Evolutionary conservation across 2,113 vertebrate species (phyloP).

Genomic region (Anolis carolinensis): DNA sequence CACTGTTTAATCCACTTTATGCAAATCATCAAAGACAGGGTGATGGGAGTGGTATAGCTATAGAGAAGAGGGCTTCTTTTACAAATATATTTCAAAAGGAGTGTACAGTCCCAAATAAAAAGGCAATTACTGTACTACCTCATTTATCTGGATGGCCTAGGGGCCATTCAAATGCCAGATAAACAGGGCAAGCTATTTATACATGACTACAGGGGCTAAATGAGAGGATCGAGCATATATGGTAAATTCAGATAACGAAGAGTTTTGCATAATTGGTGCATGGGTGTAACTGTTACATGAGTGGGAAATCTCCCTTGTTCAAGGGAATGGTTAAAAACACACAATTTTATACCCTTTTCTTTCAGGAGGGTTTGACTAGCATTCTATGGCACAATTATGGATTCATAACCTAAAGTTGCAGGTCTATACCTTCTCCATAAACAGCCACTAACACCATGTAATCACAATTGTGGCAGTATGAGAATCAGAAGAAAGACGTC

Average conservation of each 20-base stretch:
- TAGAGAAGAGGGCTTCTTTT: constrained; percentile 29
- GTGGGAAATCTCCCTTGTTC: neutral
- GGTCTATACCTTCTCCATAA: too few species aligned
- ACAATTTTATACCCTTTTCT: neutral
- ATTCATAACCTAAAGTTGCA: too few species aligned
- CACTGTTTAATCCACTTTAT: constrained; percentile 52
- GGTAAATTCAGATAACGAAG: neutral
- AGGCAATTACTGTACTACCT: neutral
- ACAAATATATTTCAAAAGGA: constrained; percentile 57
- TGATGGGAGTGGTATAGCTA: constrained; percentile 30
- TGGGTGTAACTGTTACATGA: neutral
- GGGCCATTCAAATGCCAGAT: neutral
- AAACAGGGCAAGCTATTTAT: constrained; percentile 25
- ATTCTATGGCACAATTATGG: too few species aligned
- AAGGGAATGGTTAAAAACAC: neutral
- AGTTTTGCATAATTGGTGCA: constrained; percentile 18
- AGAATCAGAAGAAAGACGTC: too few species aligned
- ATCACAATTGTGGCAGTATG: too few species aligned
- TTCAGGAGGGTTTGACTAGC: neutral
- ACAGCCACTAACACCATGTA: too few species aligned
- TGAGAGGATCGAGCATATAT: neutral
- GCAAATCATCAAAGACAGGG: constrained; percentile 29
- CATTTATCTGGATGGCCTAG: constrained; percentile 12
- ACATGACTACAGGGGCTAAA: neutral
- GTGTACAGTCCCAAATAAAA: constrained; percentile 11